Evolutionary conservation across 2,113 vertebrate genomes (phyloP).

Genomic region (Reinhardtius hippoglossoides): DNA sequence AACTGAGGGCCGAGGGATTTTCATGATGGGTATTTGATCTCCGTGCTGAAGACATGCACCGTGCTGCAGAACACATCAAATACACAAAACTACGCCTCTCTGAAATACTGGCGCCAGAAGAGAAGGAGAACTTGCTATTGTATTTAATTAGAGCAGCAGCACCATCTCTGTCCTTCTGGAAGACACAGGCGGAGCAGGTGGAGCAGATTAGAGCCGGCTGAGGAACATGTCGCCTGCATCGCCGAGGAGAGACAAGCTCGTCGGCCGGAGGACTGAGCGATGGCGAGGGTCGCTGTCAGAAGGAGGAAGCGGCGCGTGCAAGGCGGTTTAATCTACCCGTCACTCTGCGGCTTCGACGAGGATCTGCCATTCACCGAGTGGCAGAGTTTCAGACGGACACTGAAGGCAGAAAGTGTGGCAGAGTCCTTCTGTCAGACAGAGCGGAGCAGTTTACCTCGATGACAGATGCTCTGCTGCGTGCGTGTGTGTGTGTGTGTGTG

Average conservation of each 20-base stretch:
- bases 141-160: no score
- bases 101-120: no score
- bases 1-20: conserved; percentile 6
- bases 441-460: conserved; percentile 49
- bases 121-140: no score
- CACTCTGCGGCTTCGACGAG: conserved; percentile 35
- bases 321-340: conserved; percentile 52
- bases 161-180: no score
- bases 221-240: neutral
- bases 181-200: no score
- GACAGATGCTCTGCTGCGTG: conserved; percentile 45
- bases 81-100: conserved; percentile 5
- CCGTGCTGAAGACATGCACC: neutral
- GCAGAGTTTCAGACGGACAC: conserved; percentile 40
- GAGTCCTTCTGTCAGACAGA: conserved; percentile 55
- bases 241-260: conserved; percentile 2
- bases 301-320: conserved; percentile 16
- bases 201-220: conserved; percentile 29
- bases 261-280: conserved; percentile 7
- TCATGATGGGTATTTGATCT: conserved; percentile 16
- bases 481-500: neutral
- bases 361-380: conserved; percentile 58
- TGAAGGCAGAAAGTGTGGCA: conserved; percentile 47
- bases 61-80: conserved; percentile 20
- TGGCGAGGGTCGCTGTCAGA: conserved; percentile 17